Conservation (phyloP, 2,113 vertebrate species). For the Aythya baeri region DNA sequence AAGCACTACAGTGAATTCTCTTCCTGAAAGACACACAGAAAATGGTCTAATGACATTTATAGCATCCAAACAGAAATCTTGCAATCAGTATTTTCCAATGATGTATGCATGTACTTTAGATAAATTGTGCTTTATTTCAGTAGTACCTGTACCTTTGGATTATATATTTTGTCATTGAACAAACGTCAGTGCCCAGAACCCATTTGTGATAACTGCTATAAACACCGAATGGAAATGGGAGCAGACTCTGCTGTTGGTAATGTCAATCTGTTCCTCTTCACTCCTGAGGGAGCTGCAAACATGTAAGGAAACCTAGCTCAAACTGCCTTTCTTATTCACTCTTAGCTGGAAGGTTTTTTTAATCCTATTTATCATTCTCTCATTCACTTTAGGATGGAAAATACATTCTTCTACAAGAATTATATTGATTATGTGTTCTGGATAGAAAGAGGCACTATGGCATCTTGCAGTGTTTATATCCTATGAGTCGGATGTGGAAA, state of each 20-base stretch:
- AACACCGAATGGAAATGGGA: not conserved
- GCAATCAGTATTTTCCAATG: not conserved
- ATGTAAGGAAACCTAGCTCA: not conserved
- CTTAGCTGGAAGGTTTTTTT: not conserved
- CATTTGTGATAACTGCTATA: not conserved
- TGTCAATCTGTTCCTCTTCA: not conserved
- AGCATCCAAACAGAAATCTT: not conserved
- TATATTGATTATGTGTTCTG: not conserved
- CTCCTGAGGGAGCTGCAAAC: not conserved
- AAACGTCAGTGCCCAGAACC: not conserved
- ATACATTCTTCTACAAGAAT: not conserved
- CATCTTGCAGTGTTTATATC: not conserved
- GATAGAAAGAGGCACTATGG: not conserved
- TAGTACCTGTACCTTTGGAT: not conserved
- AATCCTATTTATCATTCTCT: not conserved
- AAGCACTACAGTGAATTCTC: accelerated
- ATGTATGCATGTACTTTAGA: not conserved
- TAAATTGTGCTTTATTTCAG: not conserved
- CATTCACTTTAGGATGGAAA: not conserved
- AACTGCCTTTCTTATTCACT: not conserved
- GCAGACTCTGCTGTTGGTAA: not conserved
- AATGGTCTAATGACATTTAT: not conserved
- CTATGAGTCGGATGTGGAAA: not conserved
- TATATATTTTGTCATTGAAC: not conserved
- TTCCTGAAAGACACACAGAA: not conserved